These are phyloP conservation scores for Chiroxiphia lanceolata DNA, from an alignment of 2,797 vertebrate species.

Conservation along the genomic window DNA sequence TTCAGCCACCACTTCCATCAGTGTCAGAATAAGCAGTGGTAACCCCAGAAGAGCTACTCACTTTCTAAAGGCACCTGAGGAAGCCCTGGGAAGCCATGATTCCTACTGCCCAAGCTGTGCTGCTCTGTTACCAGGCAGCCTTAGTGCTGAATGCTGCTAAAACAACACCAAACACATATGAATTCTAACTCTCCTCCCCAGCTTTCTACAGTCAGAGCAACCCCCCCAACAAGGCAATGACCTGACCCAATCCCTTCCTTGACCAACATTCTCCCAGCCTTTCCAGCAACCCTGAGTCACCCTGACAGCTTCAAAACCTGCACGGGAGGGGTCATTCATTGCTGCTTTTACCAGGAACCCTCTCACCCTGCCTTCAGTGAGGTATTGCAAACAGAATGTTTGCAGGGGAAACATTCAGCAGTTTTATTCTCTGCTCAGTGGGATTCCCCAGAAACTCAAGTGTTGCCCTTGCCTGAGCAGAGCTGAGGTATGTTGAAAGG, in stretches of 20 bases:
- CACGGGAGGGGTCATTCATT: fast-evolving
- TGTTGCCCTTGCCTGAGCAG: not conserved
- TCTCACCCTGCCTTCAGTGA: not conserved
- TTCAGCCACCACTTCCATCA: not conserved
- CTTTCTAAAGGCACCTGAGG: not conserved
- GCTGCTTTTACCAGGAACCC: not conserved
- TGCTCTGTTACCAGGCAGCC: not conserved
- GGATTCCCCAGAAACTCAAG: not conserved
- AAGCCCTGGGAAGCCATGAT: not conserved
- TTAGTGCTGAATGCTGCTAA: not conserved
- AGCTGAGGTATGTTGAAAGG: not conserved
- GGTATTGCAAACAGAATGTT: not conserved
- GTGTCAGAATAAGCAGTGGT: not conserved
- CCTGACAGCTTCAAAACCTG: not conserved
- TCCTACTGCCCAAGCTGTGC: not conserved
- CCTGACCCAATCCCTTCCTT: not conserved
- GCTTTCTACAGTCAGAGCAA: not conserved
- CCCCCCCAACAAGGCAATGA: not conserved
- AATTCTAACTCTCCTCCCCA: not conserved
- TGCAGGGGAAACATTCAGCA: not conserved
- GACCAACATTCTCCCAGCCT: not conserved
- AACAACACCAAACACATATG: not conserved
- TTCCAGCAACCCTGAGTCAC: not conserved
- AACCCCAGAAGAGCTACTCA: not conserved
- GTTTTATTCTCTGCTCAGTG: not conserved